Percentiles rank a stretch among this genome's conserved stretches.
Conservation (phyloP, 1,140 invertebrate genomes). For the Aricia agestis region DNA sequence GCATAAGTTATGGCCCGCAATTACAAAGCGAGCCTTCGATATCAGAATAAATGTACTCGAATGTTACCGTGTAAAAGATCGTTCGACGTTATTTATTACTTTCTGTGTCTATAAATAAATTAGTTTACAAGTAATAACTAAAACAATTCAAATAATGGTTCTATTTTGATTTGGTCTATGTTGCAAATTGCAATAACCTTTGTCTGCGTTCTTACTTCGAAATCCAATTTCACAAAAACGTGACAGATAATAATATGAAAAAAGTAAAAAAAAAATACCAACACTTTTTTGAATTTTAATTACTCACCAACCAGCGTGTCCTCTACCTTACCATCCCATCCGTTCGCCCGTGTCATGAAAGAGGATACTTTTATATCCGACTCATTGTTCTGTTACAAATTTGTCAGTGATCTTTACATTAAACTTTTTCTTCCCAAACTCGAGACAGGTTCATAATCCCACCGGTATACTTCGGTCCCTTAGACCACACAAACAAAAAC, state of each 20-base stretch:
- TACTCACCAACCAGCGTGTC: slow-evolving; percentile 10
- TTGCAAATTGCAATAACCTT: no score
- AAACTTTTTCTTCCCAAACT: slow-evolving; percentile 73
- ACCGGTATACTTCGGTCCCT: slow-evolving; percentile 57
- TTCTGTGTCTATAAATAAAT: neutral
- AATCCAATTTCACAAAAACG: no score
- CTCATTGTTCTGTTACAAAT: slow-evolving; percentile 76
- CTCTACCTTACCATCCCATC: slow-evolving; percentile 54
- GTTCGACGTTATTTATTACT: neutral
- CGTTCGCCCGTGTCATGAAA: slow-evolving; percentile 70
- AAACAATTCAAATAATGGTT: neutral
- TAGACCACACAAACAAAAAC: slow-evolving; percentile 65
- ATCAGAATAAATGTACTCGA: slow-evolving; percentile 29
- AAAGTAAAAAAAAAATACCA: neutral
- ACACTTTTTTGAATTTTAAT: neutral
- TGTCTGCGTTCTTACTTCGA: no score
- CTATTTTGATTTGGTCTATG: no score
- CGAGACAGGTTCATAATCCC: slow-evolving; percentile 68
- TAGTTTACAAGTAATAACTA: neutral
- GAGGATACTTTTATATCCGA: slow-evolving; percentile 73
- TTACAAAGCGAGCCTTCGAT: slow-evolving; percentile 30
- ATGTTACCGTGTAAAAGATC: slow-evolving; percentile 24
- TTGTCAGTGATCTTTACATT: slow-evolving; percentile 75
- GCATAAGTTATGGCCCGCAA: slow-evolving; percentile 35
- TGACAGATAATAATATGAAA: no score